A percentile compares a stretch with the other conserved stretches of the same genome.
phyloP scores from a whole-genome alignment of 2,888 invertebrate genomes.

The Acanthoscelides obtectus region DNA sequence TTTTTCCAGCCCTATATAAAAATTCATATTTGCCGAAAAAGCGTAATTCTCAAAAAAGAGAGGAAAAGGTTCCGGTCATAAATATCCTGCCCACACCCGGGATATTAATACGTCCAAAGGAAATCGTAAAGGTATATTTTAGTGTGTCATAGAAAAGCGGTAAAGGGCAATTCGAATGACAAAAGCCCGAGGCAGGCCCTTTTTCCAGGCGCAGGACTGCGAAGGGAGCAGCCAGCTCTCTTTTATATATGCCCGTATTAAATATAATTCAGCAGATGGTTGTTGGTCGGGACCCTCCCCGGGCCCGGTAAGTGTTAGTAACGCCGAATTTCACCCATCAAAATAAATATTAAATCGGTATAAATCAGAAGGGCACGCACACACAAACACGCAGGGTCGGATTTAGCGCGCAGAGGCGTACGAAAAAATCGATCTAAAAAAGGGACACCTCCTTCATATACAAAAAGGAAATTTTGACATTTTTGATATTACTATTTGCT shows the following conservation, averaged over 20 bases:
- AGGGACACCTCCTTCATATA: no score
- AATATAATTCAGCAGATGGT: conserved; percentile 47
- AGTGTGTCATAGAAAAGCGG: conserved; percentile 39
- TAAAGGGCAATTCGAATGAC: conserved; percentile 43
- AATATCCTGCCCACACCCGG: not conserved
- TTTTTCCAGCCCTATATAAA: not conserved
- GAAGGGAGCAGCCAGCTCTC: conserved; percentile 23
- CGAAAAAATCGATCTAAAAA: not conserved
- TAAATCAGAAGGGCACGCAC: conserved; percentile 44
- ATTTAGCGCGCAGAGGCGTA: conserved; percentile 6
- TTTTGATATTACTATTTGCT: no score
- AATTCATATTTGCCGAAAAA: not conserved
- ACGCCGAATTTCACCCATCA: conserved; percentile 51
- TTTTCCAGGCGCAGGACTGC: conserved; percentile 25
- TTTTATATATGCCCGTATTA: conserved; percentile 35
- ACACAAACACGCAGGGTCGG: conserved; percentile 14
- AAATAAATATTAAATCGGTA: conserved; percentile 52
- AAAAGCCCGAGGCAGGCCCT: conserved; percentile 29
- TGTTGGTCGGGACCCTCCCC: conserved; percentile 42
- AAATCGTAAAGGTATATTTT: conserved; percentile 27
- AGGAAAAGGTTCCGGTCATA: not conserved
- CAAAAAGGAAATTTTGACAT: no score
- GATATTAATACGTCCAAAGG: conserved; percentile 5
- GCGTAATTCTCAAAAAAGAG: not conserved
- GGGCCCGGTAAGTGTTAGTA: conserved; percentile 44